Evolutionary conservation across 2,888 invertebrate species (phyloP), one percentile per base, ranked within the genome.

Genomic region (Trimorus sp.): DNA sequence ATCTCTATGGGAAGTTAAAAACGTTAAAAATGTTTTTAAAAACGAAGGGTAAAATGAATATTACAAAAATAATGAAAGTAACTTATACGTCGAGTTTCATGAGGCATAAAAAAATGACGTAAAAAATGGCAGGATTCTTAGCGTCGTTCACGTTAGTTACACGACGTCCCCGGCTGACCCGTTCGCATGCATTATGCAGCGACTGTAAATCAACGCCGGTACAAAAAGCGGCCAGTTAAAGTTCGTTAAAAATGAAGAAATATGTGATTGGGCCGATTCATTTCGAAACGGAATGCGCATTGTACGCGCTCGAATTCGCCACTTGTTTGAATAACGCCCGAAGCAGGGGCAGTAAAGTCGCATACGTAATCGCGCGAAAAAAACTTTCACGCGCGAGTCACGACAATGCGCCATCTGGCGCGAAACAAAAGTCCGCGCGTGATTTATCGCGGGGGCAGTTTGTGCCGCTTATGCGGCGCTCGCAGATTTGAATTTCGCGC

Each of bases 231-330:
- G 58, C 59, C 62, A 65, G 70, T 77, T 71, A 56, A 65, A 74
- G 77, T 77, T 77, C 74, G 77, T 78, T 73, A 77, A 77, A 82
- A 82, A 74, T 62, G 69, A 82, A 82, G 77, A 74, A 77, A 77
- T 77, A 77, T 74, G 69, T 74, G 77, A 82, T 77, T 77, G 76
- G 42, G 26, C 63, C 37, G 68, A 80, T 80, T 71, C 45, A 62
- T 51, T 70, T 79, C 40, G 54, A 59, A 71, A 58, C 42, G 66
- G 51, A 77, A 81, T 79, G 74, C 58, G 66, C 51, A 82, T 79
- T 80, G 66, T 77, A 45, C 56, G 53, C 66, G 40, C 11, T 45
- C 60, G 58, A 65, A 75, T 69, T 69, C 40, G 74, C 42, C 40
- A 45, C 54, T 56, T 36, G 42, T 56, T 63, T 16, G 48, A 73